phyloP scores from a whole-genome alignment of 2,797 vertebrate species.

The Channallabes apus region DNA sequence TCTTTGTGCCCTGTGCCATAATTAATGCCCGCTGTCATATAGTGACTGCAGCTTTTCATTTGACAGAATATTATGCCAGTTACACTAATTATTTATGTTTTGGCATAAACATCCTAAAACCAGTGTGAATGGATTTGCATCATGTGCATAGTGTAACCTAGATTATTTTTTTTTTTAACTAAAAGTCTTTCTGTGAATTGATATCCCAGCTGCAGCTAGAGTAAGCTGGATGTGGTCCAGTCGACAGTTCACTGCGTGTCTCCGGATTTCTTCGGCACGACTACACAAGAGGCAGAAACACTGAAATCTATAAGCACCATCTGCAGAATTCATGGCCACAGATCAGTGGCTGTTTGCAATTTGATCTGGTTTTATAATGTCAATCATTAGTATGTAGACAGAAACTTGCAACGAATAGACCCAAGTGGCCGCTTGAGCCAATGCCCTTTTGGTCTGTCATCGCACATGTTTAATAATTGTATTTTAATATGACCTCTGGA shows the following conservation, averaged over 20 bases:
- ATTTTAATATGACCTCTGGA: background rate
- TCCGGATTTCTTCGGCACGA: conserved; percentile 36
- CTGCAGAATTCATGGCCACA: background rate
- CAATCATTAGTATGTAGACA: conserved; percentile 13
- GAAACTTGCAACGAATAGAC: background rate
- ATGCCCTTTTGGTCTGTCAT: conserved; percentile 13
- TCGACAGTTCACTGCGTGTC: conserved; percentile 11
- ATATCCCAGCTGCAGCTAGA: conserved; percentile 22
- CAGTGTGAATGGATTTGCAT: conserved; percentile 29
- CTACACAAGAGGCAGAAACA: conserved; percentile 40
- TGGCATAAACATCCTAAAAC: conserved; percentile 58
- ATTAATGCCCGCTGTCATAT: conserved; percentile 34
- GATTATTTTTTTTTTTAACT: background rate
- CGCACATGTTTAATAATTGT: conserved; percentile 19
- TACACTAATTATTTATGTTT: conserved; percentile 63
- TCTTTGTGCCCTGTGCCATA: conserved; percentile 24
- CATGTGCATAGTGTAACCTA: conserved; percentile 1
- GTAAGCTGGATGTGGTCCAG: conserved; percentile 31
- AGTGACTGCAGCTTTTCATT: conserved; percentile 32
- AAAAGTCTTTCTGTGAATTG: background rate
- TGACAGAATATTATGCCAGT: conserved; percentile 51
- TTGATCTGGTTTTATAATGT: background rate
- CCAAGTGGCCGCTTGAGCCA: background rate
- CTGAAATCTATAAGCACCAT: conserved; percentile 31
- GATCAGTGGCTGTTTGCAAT: conserved; percentile 1